Percentiles rank a stretch among this genome's conserved stretches.
phyloP scores from a whole-genome alignment of 2,113 vertebrate genomes.

The Psephotus haematonotus region DNA sequence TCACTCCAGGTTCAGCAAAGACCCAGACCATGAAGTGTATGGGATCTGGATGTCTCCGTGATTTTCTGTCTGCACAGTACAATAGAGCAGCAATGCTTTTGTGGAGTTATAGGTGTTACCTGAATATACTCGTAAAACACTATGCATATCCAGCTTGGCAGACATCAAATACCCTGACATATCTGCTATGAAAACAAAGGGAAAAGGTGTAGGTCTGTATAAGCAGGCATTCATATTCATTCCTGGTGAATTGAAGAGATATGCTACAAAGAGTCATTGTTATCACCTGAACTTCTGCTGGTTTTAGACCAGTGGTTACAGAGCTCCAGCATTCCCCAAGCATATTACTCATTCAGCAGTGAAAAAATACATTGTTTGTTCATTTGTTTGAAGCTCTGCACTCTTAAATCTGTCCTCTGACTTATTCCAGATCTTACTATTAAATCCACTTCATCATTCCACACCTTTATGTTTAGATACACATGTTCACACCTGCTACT shows the following conservation, averaged over 20 bases:
- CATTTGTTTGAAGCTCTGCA: background rate
- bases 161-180: background rate
- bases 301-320: background rate
- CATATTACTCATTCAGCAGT: background rate
- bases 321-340: background rate
- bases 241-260: background rate
- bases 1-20: background rate
- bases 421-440: background rate
- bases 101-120: background rate
- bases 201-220: background rate
- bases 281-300: background rate
- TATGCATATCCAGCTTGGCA: rapidly evolving
- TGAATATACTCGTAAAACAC: background rate
- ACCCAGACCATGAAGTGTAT: too few relatives aligned
- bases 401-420: background rate
- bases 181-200: background rate
- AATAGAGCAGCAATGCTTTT: background rate
- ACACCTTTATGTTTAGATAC: background rate
- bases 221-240: background rate
- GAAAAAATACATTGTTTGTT: background rate
- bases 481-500: background rate
- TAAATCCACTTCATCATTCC: background rate
- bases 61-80: background rate
- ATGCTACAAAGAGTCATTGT: rapidly evolving
- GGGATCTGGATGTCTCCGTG: background rate